Evolutionary conservation across 1,140 invertebrate genomes (phyloP).

Genomic region (Aphis gossypii): DNA sequence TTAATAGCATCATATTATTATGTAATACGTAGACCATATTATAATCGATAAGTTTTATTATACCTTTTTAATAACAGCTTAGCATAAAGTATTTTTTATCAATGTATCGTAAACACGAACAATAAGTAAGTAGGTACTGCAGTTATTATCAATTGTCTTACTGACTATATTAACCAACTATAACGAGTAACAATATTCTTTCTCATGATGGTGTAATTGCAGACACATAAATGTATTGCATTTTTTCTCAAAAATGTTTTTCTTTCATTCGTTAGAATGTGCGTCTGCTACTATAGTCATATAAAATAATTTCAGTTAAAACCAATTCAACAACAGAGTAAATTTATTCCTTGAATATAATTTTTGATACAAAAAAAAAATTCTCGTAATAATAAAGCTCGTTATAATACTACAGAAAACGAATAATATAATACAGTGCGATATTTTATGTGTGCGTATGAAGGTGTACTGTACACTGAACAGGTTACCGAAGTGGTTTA

Average conservation of each 20-base stretch:
- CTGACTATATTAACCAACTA: not conserved
- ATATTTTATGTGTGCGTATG: not conserved
- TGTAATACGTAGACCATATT: not conserved
- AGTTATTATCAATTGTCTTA: slow-evolving; percentile 13
- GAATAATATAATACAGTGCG: not conserved
- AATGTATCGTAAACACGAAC: not conserved
- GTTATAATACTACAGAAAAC: not conserved
- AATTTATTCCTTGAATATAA: not conserved
- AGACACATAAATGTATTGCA: not conserved
- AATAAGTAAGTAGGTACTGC: not conserved
- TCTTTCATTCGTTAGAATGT: not conserved
- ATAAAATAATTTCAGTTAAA: not conserved
- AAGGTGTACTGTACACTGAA: not conserved
- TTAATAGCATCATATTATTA: not conserved
- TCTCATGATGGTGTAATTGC: not conserved
- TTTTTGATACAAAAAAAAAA: not conserved
- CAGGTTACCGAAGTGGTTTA: not conserved
- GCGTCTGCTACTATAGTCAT: not conserved
- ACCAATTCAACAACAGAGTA: not conserved
- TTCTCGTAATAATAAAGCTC: not conserved
- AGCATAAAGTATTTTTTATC: not conserved
- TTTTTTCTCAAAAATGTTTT: not conserved
- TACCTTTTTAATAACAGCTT: slow-evolving; percentile 1
- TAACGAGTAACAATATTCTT: not conserved
- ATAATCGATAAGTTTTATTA: not conserved